A percentile compares a stretch with the other conserved stretches of the same genome.
Evolutionary conservation across 2,113 vertebrate species (phyloP).

Genomic region (Hylia prasina): DNA sequence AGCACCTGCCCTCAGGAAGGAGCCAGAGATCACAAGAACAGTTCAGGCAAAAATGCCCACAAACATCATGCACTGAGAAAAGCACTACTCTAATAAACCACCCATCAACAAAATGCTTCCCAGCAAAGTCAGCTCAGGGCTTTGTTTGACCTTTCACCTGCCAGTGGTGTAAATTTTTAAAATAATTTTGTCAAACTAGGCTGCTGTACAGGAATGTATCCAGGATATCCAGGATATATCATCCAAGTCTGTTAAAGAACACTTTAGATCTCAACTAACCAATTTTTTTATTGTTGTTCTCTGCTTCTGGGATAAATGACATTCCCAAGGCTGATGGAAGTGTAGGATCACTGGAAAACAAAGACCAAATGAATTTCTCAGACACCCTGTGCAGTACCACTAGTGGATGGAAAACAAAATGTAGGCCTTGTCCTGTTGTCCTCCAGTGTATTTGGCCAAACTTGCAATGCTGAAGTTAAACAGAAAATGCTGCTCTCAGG

Average conservation of each 20-base stretch:
- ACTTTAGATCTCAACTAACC: neutral
- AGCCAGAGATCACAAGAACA: neutral
- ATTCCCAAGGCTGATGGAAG: neutral
- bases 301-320: neutral
- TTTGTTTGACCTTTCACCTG: constrained; percentile 23
- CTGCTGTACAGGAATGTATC: neutral
- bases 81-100: neutral
- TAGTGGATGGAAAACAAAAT: neutral
- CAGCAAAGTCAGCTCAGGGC: neutral
- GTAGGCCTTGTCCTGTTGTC: neutral
- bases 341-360: neutral
- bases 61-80: neutral
- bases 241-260: constrained; percentile 14
- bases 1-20: neutral
- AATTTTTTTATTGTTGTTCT: neutral
- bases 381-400: neutral
- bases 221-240: neutral
- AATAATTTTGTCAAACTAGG: neutral
- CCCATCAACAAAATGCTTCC: neutral
- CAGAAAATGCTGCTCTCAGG: neutral
- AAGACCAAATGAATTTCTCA: neutral
- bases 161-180: neutral
- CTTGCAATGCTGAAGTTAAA: neutral
- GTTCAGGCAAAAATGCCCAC: neutral
- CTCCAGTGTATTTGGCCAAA: neutral